Conservation (phyloP, 1,140 invertebrate species). For the Lepidurus packardi region DNA sequence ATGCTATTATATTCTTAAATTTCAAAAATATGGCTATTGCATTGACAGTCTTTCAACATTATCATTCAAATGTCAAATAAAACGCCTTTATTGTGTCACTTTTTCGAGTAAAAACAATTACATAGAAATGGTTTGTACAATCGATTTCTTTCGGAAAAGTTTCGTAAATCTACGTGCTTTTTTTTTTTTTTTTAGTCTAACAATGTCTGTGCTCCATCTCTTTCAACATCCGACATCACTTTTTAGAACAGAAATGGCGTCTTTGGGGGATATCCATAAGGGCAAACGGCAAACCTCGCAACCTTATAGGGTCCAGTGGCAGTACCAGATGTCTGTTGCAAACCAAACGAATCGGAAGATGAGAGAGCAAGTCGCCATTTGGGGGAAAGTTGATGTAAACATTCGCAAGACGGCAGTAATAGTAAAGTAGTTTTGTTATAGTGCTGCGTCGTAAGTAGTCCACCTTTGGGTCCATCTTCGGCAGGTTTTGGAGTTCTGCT, state of each 20-base stretch:
- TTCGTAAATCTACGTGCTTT: too few relatives aligned
- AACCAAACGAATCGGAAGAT: background rate
- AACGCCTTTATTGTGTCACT: too few relatives aligned
- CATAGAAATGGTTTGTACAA: too few relatives aligned
- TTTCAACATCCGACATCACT: conserved; percentile 1
- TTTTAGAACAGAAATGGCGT: background rate
- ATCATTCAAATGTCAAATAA: too few relatives aligned
- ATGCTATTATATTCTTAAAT: too few relatives aligned
- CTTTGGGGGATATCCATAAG: background rate
- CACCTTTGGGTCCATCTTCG: background rate
- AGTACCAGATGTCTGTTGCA: background rate
- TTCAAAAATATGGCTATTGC: too few relatives aligned
- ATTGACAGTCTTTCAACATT: too few relatives aligned
- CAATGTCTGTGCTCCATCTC: background rate
- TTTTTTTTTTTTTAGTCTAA: too few relatives aligned
- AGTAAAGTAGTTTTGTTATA: background rate
- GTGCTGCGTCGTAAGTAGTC: conserved; percentile 7
- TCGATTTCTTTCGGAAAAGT: too few relatives aligned
- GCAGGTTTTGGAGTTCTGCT: background rate
- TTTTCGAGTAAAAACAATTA: too few relatives aligned
- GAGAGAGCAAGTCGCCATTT: background rate
- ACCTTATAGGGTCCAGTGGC: background rate
- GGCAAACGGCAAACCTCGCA: background rate
- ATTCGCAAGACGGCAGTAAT: background rate
- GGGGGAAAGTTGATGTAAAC: background rate